phyloP scores from a whole-genome alignment of 1,140 invertebrate species.

The Ganaspis sp. region DNA sequence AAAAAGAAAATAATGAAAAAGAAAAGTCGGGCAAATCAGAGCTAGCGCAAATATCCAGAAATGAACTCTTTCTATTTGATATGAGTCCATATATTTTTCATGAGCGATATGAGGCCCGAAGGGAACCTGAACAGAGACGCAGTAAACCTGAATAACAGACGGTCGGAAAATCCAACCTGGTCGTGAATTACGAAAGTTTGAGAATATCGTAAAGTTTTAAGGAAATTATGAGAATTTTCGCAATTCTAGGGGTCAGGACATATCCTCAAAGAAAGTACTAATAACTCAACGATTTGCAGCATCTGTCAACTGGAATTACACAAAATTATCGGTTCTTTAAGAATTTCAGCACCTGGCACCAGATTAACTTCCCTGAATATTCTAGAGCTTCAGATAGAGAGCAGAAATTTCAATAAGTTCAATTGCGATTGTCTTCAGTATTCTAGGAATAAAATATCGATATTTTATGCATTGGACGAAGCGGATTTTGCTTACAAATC shows the following conservation, averaged over 20 bases:
- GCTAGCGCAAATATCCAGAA: too few species aligned
- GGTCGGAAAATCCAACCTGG: neutral
- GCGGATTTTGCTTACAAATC: neutral
- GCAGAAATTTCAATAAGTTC: constrained; percentile 10
- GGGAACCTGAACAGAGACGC: neutral
- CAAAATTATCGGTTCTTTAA: neutral
- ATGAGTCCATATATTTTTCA: too few species aligned
- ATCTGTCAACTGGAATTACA: neutral
- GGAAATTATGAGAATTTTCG: constrained; percentile 10
- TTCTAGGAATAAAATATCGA: neutral
- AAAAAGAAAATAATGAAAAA: too few species aligned
- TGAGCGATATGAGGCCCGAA: neutral
- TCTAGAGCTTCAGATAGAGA: neutral
- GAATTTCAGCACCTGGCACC: neutral
- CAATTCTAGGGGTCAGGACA: constrained; percentile 1
- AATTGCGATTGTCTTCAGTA: neutral
- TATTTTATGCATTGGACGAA: neutral
- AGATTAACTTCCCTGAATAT: neutral
- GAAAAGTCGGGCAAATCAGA: too few species aligned
- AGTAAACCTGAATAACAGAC: neutral
- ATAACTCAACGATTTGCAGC: constrained; percentile 8
- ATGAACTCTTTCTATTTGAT: too few species aligned
- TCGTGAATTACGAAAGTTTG: neutral
- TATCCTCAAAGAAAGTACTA: neutral
- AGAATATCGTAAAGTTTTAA: constrained; percentile 6